Evolutionary conservation across 64 coral and sea anemone species (phyloP).

Genomic region (Pocillopora damicornis): DNA sequence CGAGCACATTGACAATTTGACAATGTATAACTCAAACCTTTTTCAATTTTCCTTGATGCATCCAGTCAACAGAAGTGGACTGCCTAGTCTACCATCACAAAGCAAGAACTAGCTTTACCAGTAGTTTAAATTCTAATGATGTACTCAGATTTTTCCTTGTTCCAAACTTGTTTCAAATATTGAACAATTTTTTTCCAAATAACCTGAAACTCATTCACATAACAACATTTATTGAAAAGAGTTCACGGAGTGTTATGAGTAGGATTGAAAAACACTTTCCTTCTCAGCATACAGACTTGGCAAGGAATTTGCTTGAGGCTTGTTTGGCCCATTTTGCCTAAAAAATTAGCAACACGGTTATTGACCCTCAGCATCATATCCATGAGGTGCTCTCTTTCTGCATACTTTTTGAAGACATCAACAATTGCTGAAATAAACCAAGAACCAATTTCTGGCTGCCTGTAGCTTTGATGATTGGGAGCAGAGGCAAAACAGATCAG

Average conservation of each 20-base stretch:
- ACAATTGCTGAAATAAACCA: constrained; percentile 57
- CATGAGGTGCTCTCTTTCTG: constrained; percentile 54
- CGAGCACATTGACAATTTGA: no score
- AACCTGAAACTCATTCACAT: no score
- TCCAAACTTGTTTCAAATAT: no score
- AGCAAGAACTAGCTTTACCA: no score
- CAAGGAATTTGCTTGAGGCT: constrained; percentile 79
- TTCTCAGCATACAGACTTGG: constrained; percentile 69
- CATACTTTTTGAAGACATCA: constrained; percentile 54
- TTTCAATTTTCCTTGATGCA: no score
- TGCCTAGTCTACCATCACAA: no score
- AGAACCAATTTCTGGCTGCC: constrained; percentile 35
- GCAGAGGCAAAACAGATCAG: constrained; percentile 73
- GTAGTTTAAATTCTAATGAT: no score
- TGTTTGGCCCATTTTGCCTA: neutral
- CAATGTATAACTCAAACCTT: no score
- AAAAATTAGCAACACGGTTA: constrained; percentile 36
- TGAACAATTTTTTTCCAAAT: no score
- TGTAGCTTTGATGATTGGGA: constrained; percentile 59
- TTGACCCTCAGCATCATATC: constrained; percentile 84
- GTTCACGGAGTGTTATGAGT: neutral
- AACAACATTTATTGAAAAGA: neutral
- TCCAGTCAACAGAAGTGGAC: no score
- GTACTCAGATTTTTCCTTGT: no score
- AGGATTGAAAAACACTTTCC: constrained; percentile 63